A percentile compares a stretch with the other conserved stretches of the same genome.
These are phyloP conservation scores for Planococcus citri DNA, from an alignment of 1,140 invertebrate species.

Conservation along the genomic window DNA sequence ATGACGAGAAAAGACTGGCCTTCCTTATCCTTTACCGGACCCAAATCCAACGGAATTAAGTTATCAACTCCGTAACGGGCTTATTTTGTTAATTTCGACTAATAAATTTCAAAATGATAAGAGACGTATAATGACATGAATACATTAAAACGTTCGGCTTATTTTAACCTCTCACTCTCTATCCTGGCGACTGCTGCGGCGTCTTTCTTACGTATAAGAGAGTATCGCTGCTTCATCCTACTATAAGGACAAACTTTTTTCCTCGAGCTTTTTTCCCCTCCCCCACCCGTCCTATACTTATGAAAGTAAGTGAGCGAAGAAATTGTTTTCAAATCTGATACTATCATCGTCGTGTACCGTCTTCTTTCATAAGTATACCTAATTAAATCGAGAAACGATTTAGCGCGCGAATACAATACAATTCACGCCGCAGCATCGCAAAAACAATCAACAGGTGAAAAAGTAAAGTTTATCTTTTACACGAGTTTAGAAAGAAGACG, in stretches of 20 bases:
- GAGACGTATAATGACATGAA: background rate
- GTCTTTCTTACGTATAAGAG: too few species aligned
- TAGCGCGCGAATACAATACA: too few species aligned
- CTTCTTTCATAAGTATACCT: too few species aligned
- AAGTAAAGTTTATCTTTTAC: background rate
- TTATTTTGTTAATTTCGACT: constrained; percentile 18
- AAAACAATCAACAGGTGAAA: background rate
- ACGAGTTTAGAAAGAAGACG: too few species aligned
- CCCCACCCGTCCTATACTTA: background rate
- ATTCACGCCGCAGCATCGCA: too few species aligned
- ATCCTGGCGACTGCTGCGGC: background rate
- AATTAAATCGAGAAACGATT: background rate
- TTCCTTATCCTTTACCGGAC: constrained; percentile 16
- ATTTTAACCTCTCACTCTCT: background rate
- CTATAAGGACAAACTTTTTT: too few species aligned
- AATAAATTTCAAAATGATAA: constrained; percentile 21
- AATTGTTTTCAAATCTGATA: constrained; percentile 4
- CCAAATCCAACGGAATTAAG: constrained; percentile 16
- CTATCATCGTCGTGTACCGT: background rate
- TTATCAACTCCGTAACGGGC: constrained; percentile 17
- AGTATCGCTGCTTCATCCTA: too few species aligned
- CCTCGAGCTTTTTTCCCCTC: too few species aligned
- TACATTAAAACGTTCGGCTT: constrained; percentile 2
- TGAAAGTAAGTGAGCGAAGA: background rate
- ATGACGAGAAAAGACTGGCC: background rate